Evolutionary conservation across 1,140 invertebrate species (phyloP).

Genomic region (Drosophila nigromelanica): DNA sequence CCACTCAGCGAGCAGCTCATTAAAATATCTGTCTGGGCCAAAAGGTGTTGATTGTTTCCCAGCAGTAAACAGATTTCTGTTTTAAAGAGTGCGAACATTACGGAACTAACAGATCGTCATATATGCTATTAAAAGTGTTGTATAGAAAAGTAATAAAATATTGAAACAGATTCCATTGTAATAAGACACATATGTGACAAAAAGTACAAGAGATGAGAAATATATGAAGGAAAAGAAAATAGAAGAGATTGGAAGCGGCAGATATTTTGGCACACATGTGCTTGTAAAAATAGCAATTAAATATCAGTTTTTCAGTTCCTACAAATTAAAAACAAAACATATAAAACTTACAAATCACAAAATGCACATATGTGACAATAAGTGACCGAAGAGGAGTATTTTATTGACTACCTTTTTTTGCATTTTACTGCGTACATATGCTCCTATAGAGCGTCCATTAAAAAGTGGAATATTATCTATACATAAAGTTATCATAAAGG

Average conservation of each 20-base stretch:
- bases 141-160: slow-evolving; percentile 9
- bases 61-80: slow-evolving; percentile 41
- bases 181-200: background rate
- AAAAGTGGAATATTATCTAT: too few relatives aligned
- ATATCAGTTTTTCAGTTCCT: background rate
- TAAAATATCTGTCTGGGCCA: slow-evolving; percentile 41
- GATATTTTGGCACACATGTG: background rate
- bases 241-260: too few relatives aligned
- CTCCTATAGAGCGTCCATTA: background rate
- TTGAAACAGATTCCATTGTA: background rate
- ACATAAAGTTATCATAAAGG: too few relatives aligned
- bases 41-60: slow-evolving; percentile 48
- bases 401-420: too few relatives aligned
- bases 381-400: too few relatives aligned
- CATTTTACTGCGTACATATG: too few relatives aligned
- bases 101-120: slow-evolving; percentile 8
- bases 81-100: slow-evolving; percentile 41
- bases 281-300: background rate
- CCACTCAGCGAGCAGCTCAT: slow-evolving; percentile 42
- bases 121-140: slow-evolving; percentile 19
- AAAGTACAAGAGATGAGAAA: background rate
- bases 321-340: background rate
- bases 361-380: too few relatives aligned
- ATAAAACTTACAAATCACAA: too few relatives aligned
- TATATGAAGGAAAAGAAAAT: background rate